Conservation (phyloP, 2,113 vertebrate species). For the Pollachius pollachius region DNA sequence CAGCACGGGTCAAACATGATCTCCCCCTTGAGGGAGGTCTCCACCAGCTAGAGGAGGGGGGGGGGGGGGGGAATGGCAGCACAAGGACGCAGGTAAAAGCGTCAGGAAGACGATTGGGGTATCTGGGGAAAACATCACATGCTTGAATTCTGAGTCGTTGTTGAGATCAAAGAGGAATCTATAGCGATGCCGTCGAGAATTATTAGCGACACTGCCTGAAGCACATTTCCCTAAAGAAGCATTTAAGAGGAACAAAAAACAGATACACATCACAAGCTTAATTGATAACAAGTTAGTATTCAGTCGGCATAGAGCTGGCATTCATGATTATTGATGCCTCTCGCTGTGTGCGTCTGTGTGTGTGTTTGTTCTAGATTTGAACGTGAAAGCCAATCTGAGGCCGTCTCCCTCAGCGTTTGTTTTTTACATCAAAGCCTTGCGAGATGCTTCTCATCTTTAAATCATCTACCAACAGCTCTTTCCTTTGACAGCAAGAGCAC, state of each 20-base stretch:
- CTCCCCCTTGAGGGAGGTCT: conserved; percentile 95
- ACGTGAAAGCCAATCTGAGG: too few species aligned
- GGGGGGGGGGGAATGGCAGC: conserved; percentile 23
- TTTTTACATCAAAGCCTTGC: conserved; percentile 16
- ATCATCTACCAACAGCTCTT: conserved; percentile 26
- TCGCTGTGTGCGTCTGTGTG: too few species aligned
- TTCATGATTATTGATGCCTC: too few species aligned
- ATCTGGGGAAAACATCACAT: not conserved
- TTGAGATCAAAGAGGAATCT: too few species aligned
- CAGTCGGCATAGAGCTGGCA: too few species aligned
- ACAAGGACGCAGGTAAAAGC: not conserved
- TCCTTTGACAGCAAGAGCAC: conserved; percentile 28
- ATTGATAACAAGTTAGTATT: too few species aligned
- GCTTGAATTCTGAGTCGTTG: too few species aligned
- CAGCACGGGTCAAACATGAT: conserved; percentile 91
- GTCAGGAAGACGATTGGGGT: not conserved
- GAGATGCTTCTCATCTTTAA: conserved; percentile 34
- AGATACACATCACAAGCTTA: not conserved
- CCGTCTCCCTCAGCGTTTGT: not conserved
- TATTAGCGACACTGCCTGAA: not conserved
- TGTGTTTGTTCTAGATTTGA: too few species aligned
- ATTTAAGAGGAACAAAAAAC: not conserved
- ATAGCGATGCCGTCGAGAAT: too few species aligned
- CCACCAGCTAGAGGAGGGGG: conserved; percentile 83
- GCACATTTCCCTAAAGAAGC: not conserved